A percentile compares a stretch with the other conserved stretches of the same genome.
Conservation (phyloP, 2,888 invertebrate genomes). For the Drosophila eohydei region DNA sequence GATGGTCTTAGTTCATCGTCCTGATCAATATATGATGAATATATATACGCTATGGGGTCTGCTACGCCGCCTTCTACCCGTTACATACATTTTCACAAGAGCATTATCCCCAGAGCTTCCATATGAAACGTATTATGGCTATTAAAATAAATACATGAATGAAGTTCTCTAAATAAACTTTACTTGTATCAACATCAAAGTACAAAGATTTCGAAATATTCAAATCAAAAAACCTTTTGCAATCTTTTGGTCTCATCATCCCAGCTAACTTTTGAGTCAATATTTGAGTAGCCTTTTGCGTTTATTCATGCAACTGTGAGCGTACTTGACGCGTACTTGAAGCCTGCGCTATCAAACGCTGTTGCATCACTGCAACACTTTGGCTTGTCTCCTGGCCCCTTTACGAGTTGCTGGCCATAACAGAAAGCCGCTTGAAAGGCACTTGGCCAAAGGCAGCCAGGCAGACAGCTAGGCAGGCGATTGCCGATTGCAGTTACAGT, state of each 20-base stretch:
- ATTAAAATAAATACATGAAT: too few relatives aligned
- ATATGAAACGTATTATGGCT: too few relatives aligned
- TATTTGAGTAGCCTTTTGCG: constrained; percentile 21
- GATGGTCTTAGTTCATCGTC: too few relatives aligned
- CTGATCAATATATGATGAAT: too few relatives aligned
- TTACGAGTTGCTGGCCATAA: constrained; percentile 13
- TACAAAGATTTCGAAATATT: too few relatives aligned
- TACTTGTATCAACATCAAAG: too few relatives aligned
- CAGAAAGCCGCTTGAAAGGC: constrained; percentile 58
- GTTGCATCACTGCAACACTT: constrained; percentile 42
- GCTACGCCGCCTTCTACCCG: too few relatives aligned
- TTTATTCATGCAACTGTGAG: not conserved
- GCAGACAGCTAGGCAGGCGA: not conserved
- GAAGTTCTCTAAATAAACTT: too few relatives aligned
- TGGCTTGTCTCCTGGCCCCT: not conserved
- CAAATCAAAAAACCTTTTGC: too few relatives aligned
- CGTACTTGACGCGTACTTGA: constrained; percentile 19
- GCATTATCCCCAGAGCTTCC: too few relatives aligned
- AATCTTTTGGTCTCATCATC: not conserved
- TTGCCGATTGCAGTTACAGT: constrained; percentile 5
- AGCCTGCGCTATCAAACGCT: constrained; percentile 16
- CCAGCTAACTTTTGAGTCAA: constrained; percentile 6
- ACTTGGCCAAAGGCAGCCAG: constrained; percentile 42
- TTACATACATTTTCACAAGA: too few relatives aligned
- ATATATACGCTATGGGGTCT: too few relatives aligned